A percentile compares a stretch with the other conserved stretches of the same genome.
Conservation (phyloP, 2,797 vertebrate species). For the Hippopotamyrus pictus region DNA sequence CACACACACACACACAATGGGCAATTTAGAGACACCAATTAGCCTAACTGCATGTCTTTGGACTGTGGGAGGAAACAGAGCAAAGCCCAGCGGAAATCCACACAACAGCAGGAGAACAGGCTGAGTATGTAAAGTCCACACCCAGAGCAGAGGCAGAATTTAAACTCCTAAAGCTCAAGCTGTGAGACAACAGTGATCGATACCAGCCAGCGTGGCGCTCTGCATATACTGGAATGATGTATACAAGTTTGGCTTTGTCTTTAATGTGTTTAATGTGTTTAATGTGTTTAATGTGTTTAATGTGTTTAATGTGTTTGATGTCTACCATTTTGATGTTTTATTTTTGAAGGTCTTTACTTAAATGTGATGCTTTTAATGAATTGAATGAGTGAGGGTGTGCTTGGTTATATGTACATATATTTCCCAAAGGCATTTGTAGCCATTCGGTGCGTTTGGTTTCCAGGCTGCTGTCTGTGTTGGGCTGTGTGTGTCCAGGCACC, state of each 20-base stretch:
- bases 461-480: conserved; percentile 28
- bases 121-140: not conserved
- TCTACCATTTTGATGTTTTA: not conserved
- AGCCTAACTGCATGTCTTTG: not conserved
- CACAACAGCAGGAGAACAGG: not conserved
- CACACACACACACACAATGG: not conserved
- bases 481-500: conserved; percentile 48
- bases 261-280: not conserved
- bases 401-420: not conserved
- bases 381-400: not conserved
- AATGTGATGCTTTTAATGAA: not conserved
- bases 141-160: not conserved
- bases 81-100: not conserved
- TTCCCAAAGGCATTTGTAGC: not conserved
- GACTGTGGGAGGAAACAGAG: not conserved
- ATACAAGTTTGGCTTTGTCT: not conserved
- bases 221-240: not conserved
- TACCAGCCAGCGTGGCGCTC: not conserved
- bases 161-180: not conserved
- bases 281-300: not conserved
- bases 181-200: not conserved
- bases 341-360: not conserved
- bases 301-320: not conserved
- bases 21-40: not conserved
- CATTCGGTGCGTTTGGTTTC: not conserved